Evolutionary conservation across 2,113 vertebrate genomes (phyloP).

Genomic region (Sinocyclocheilus maitianheensis): DNA sequence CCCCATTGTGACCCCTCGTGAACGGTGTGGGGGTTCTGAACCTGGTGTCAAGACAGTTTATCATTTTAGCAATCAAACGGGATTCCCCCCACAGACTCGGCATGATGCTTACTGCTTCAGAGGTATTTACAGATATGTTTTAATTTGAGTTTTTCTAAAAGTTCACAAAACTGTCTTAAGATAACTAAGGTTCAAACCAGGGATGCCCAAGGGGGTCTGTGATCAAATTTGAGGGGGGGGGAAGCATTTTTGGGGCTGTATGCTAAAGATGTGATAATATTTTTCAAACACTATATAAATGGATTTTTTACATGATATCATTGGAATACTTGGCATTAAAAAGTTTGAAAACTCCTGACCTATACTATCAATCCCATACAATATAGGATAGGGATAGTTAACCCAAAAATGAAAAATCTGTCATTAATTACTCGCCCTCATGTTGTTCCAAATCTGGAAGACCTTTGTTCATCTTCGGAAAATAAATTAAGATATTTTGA

Average conservation of each 20-base stretch:
- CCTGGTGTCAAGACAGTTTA: constrained; percentile 90
- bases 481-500: too few species aligned
- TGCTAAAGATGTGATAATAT: not conserved
- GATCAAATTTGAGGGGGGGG: not conserved
- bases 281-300: not conserved
- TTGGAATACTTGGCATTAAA: not conserved
- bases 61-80: constrained; percentile 89
- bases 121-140: constrained; percentile 70
- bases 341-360: not conserved
- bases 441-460: too few species aligned
- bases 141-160: not conserved
- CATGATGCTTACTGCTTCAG: constrained; percentile 91
- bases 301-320: not conserved
- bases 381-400: too few species aligned
- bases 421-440: too few species aligned
- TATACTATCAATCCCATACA: constrained; percentile 1
- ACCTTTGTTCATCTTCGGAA: too few species aligned
- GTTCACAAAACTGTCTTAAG: too few species aligned
- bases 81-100: constrained; percentile 81
- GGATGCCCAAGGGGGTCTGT: not conserved
- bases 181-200: not conserved
- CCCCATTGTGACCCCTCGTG: constrained; percentile 86
- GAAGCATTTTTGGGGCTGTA: not conserved
- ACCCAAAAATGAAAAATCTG: too few species aligned
- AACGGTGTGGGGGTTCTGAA: constrained; percentile 85